Evolutionary conservation across 2,888 invertebrate genomes (phyloP), one percentile per base, ranked within the genome.

Genomic region (Lutraria lutraria): DNA sequence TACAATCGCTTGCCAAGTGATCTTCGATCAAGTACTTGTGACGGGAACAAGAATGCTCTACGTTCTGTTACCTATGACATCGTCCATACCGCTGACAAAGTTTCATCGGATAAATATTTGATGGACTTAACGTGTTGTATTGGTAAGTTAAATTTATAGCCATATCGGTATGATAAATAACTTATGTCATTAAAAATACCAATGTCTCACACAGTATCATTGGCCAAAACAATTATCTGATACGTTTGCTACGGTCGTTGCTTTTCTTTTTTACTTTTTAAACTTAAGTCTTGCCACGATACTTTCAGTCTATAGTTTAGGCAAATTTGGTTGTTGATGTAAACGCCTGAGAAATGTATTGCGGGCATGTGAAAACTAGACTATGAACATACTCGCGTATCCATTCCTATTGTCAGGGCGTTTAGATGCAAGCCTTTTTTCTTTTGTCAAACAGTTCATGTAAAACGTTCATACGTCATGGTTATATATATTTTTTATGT

Each of bases 11-110:
- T 90, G 56, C 88, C 90, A 10, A 79, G 82, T 52, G 12, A 81
- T 12, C 43, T 79, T 16, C 88, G 88, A 13, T 88, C 84, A 76
- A 72, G 85, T 29, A 72, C 34, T 3, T 90, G 90, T 54, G 53
- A 86, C 2, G 25, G 43, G 21, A 63, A 82, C 31, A 86, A 82
- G 43, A 56, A 88, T 21, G 81, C 29, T 21, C 87, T 88, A 21
- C 83, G 90, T 29, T 84, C 84, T 21, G 63, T 84, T 12, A 53
- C 86, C 19, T 90, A 68, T 63, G 87, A 90, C 19, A 87, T 90
- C 25, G 90, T 87, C 8, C 0, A 54, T 1, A 81, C 82, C 10
- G 84, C 83, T 12, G 81, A 83, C 34, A 86, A 72, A 31, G 88
- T 90, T 25, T 82, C 84, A 21, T 19, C 19, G 52, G 81, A 16